phyloP scores from a whole-genome alignment of 2,113 vertebrate genomes.

The Psophia crepitans region DNA sequence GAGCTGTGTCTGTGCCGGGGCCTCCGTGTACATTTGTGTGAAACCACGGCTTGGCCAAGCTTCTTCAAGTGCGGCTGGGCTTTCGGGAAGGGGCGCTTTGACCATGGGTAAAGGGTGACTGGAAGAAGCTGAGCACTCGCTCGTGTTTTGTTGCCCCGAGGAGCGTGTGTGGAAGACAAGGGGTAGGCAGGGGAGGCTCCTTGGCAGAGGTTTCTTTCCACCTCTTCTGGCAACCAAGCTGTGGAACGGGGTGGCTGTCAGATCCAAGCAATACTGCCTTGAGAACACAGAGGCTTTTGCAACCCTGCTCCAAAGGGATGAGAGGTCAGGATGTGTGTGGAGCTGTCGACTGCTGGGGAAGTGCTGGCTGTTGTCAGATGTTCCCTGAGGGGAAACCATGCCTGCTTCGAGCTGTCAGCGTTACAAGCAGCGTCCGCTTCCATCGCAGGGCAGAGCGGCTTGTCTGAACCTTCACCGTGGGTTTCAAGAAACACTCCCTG shows the following conservation, averaged over 20 bases:
- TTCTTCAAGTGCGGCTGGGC: neutral
- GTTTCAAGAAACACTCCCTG: neutral
- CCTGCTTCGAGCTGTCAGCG: neutral
- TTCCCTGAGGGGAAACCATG: neutral
- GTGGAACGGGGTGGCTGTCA: neutral
- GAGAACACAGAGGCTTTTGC: neutral
- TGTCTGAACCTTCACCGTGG: neutral
- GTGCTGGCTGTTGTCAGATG: neutral
- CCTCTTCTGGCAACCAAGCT: neutral
- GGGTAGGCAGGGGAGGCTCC: neutral
- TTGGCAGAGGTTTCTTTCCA: neutral
- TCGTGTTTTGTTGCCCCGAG: neutral
- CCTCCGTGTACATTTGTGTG: fast-evolving
- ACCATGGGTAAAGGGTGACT: neutral
- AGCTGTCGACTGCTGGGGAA: neutral
- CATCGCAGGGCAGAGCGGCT: neutral
- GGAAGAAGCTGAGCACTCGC: neutral
- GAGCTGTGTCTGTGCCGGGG: neutral
- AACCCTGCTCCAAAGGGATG: neutral
- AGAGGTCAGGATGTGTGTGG: neutral
- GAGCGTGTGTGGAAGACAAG: neutral
- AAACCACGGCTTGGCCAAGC: neutral
- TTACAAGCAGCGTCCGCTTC: neutral
- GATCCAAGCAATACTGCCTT: neutral
- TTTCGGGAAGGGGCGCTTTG: neutral